Evolutionary conservation across 2,888 invertebrate genomes (phyloP), one percentile per base, ranked within the genome.

Genomic region (Athetis lepigone): DNA sequence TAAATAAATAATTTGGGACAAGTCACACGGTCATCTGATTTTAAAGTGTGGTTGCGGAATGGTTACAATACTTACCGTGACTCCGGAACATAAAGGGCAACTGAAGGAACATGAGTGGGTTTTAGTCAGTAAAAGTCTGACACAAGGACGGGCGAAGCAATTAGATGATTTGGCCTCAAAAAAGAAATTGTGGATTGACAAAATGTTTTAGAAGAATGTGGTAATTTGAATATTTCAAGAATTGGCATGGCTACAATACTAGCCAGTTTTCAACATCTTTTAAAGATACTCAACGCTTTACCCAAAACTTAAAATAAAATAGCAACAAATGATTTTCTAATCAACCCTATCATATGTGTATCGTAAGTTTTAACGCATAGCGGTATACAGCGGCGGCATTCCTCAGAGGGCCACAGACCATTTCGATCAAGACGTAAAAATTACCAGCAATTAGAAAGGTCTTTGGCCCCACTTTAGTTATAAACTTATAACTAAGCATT

Each of bases 371-470:
- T 57, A 59, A 54, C 36, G 40, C 36, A 52, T 65, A 70, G 69
- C 52, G 47, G 51, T 45, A 59, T 52, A 57, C 64, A 65, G 56
- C 36, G 70, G 61, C 82, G 74, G 83, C 87, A 86, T 88, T 87
- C 85, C 82, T 59, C 69, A 59, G 62, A 45, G 74, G 80, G 70
- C 82, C 75, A 80, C 79, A 50, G 80, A 61, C 59, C 73, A 84
- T 85, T 87, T 86, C 84, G 83, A 90, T 88, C 86, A 85, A 89
- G 86, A 88, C 82, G 85, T 90, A 85, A 90, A 90, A 90, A 90
- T 90, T 88, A 91, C 88, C 81, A 74, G 85, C 89, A 92, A 92
- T 92, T 91, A 92, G 87, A 84, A 79, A 81, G 88, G 79, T 69
- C 88, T 70, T 66, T 74, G 88, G 85, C 84, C 90, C 79, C 69